Base-by-base conservation (phyloP, 2,888 invertebrate genomes). In the Tubiluchus corallicola region DNA sequence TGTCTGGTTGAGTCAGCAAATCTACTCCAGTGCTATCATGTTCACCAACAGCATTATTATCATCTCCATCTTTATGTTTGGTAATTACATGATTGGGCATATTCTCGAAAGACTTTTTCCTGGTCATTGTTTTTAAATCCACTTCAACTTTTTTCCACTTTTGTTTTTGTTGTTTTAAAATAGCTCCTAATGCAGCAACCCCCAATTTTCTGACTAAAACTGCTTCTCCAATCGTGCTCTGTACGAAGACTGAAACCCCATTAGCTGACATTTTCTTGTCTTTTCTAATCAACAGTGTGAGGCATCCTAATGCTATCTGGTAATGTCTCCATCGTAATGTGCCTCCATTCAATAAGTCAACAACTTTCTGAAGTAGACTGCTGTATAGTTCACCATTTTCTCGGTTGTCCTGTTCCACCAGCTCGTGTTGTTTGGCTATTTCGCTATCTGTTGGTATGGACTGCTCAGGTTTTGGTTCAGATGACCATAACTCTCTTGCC, bases 281-380 rank as follows among this genome's bases (percentile, higher is more conserved):
- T 1, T 76, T 70, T 48, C 84, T 77, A 1, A 81, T 73, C 46
- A 84, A 68, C 54, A 74, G 71, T 2, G 73, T 71, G 4, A 87
- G 64, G 65, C 85, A 74, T 49, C 74, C 73, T 60, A 82, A 72
- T 0, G 77, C 77, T 61, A 84, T 72, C 50, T 76, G 72, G 42
- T 77, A 71, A 50, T 82, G 81, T 41, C 83, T 74, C 88, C 88
- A 87, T 59, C 81, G 82, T 17, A n/a, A n/a, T n/a, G n/a, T n/a
- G n/a, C n/a, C n/a, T n/a, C n/a, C n/a, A n/a, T n/a, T n/a, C n/a
- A n/a, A n/a, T n/a, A n/a, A n/a, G n/a, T n/a, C n/a, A n/a, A n/a
- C n/a, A n/a, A n/a, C n/a, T n/a, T n/a, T n/a, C n/a, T n/a, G n/a
- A n/a, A n/a, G n/a, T n/a, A n/a, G n/a, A n/a, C n/a, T n/a, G n/a